A percentile compares a stretch with the other conserved stretches of the same genome.
Evolutionary conservation across 2,888 invertebrate genomes (phyloP).

Genomic region (Agonopterix subpropinquella): DNA sequence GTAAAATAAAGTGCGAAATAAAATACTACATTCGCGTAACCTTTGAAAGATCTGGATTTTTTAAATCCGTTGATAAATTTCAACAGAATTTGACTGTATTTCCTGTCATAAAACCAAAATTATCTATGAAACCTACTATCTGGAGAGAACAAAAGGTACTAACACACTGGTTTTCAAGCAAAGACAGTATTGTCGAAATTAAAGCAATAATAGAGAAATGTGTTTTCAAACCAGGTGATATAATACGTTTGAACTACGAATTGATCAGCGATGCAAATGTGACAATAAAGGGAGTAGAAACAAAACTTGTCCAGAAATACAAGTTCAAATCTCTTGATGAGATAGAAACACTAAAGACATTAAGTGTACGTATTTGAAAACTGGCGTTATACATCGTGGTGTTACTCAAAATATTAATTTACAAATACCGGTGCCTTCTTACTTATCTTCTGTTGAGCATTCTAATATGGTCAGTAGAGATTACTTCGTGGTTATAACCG

Average conservation of each 20-base stretch:
- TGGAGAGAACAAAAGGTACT: slow-evolving; percentile 17
- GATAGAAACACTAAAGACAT: slow-evolving; percentile 3
- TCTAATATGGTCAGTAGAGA: slow-evolving; percentile 14
- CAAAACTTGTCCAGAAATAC: slow-evolving; percentile 15
- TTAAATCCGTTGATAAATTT: slow-evolving; percentile 16
- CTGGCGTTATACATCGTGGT: too few relatives aligned
- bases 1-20: slow-evolving; percentile 16
- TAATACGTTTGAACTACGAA: slow-evolving; percentile 16
- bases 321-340: slow-evolving; percentile 6
- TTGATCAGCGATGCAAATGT: slow-evolving; percentile 16
- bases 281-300: slow-evolving; percentile 11
- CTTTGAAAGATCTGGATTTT: slow-evolving; percentile 19
- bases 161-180: slow-evolving; percentile 15
- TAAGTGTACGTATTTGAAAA: slow-evolving; percentile 13
- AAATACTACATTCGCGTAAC: slow-evolving; percentile 19
- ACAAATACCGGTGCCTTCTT: slow-evolving; percentile 12
- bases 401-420: slow-evolving; percentile 7
- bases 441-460: slow-evolving; percentile 11
- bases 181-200: slow-evolving; percentile 14
- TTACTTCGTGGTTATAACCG: slow-evolving; percentile 15
- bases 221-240: slow-evolving; percentile 15
- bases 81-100: slow-evolving; percentile 20
- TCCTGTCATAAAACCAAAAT: slow-evolving; percentile 14
- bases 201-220: slow-evolving; percentile 17
- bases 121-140: slow-evolving; percentile 12